Conservation (phyloP, 2,797 vertebrate genomes). For the Anabacerthia variegaticeps region DNA sequence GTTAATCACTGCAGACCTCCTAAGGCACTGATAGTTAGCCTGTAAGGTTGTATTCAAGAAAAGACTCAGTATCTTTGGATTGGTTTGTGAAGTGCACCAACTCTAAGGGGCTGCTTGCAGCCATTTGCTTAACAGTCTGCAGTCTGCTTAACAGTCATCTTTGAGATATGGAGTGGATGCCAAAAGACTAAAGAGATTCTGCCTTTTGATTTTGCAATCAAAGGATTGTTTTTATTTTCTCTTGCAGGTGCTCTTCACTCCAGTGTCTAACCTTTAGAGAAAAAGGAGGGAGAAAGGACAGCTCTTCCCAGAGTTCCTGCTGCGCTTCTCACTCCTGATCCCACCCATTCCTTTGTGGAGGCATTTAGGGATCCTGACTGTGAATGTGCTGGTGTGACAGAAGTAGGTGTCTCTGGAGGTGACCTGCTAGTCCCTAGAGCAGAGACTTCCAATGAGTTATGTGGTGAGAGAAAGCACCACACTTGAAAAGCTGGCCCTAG, state of each 20-base stretch:
- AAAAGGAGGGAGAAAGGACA: background rate
- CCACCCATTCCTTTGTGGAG: background rate
- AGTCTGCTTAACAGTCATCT: background rate
- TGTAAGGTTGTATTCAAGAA: background rate
- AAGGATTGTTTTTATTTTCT: background rate
- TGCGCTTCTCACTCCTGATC: background rate
- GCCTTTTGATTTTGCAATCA: background rate
- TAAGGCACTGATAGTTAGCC: background rate
- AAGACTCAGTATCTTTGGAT: background rate
- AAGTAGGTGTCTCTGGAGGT: background rate
- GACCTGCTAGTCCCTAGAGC: background rate
- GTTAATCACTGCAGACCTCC: background rate
- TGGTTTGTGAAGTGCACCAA: background rate
- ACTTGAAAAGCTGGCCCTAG: background rate
- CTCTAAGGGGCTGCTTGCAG: background rate
- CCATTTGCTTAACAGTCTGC: background rate
- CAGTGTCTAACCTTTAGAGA: background rate
- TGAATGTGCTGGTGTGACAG: background rate
- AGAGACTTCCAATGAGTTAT: background rate
- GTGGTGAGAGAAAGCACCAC: background rate
- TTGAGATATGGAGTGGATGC: background rate
- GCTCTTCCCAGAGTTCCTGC: background rate
- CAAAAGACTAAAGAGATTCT: background rate
- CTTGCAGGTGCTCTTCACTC: background rate
- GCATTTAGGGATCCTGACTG: background rate